phyloP scores from a whole-genome alignment of 2,888 invertebrate species.

The Liposcelis brunnea region DNA sequence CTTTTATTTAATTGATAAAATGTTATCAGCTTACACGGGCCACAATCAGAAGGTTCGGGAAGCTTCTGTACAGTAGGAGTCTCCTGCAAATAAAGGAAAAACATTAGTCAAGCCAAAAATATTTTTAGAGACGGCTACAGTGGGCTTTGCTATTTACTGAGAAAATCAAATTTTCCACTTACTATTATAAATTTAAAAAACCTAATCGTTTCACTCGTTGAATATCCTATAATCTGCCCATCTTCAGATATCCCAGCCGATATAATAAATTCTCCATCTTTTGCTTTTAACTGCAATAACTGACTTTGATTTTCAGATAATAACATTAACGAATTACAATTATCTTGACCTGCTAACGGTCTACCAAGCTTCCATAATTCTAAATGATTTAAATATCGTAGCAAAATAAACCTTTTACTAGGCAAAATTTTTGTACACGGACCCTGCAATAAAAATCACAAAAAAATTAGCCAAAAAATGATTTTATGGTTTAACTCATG shows the following conservation, averaged over 20 bases:
- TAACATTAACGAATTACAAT: not conserved
- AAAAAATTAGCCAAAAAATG: not conserved
- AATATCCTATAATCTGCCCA: slow-evolving; percentile 56
- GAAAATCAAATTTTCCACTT: slow-evolving; percentile 16
- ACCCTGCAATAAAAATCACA: slow-evolving; percentile 7
- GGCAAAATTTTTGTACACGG: slow-evolving; percentile 2
- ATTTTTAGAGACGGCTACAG: too few species aligned
- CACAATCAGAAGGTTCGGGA: slow-evolving; percentile 15
- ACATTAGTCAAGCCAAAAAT: slow-evolving; percentile 10
- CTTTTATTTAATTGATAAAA: slow-evolving; percentile 16
- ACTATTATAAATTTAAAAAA: slow-evolving; percentile 47
- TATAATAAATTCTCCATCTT: slow-evolving; percentile 45
- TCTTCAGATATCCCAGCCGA: slow-evolving; percentile 52
- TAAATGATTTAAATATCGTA: slow-evolving; percentile 38
- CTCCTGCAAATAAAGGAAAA: slow-evolving; percentile 15
- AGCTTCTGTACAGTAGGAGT: slow-evolving; percentile 20
- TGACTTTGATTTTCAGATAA: slow-evolving; percentile 39
- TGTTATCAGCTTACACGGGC: slow-evolving; percentile 14
- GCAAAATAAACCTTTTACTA: not conserved
- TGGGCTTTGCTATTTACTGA: too few species aligned
- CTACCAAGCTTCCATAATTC: slow-evolving; percentile 46
- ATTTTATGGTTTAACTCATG: not conserved
- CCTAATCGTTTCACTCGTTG: slow-evolving; percentile 45
- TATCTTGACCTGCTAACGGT: slow-evolving; percentile 19
- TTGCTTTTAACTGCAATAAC: slow-evolving; percentile 47